These are phyloP conservation scores for Botrylloides violaceus DNA, from an alignment of 23 tunicate species.

Conservation along the genomic window DNA sequence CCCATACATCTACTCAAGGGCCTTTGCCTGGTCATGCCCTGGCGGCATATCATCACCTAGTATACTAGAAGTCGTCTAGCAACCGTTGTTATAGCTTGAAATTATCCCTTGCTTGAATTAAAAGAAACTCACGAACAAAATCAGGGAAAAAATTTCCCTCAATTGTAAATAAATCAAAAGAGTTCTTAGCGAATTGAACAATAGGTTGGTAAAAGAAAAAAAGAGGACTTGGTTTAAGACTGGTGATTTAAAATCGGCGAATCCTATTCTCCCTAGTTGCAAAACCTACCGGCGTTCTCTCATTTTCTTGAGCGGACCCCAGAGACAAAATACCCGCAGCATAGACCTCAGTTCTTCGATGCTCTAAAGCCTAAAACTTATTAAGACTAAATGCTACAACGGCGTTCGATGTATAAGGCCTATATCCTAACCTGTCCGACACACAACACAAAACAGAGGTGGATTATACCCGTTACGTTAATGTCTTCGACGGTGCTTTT, in stretches of 20 bases:
- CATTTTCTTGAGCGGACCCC: too few relatives aligned
- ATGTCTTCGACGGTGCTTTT: too few relatives aligned
- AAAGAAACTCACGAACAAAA: background rate
- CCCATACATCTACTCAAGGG: too few relatives aligned
- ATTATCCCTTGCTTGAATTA: background rate
- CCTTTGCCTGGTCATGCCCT: background rate
- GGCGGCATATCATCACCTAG: background rate
- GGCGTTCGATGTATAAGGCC: too few relatives aligned
- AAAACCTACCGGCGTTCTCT: background rate
- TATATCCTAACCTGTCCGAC: too few relatives aligned
- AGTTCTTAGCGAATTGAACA: background rate
- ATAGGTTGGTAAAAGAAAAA: background rate
- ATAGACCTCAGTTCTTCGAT: too few relatives aligned
- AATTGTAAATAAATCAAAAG: background rate
- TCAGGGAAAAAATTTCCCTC: background rate
- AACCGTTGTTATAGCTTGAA: background rate
- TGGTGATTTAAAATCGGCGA: background rate
- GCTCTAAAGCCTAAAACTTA: too few relatives aligned
- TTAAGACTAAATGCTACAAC: too few relatives aligned
- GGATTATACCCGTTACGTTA: too few relatives aligned
- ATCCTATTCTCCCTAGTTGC: background rate
- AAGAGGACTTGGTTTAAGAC: background rate
- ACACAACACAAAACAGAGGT: too few relatives aligned
- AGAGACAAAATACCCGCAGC: too few relatives aligned
- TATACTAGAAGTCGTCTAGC: background rate